Conservation (phyloP, 2,797 vertebrate species). For the Nasua narica region DNA sequence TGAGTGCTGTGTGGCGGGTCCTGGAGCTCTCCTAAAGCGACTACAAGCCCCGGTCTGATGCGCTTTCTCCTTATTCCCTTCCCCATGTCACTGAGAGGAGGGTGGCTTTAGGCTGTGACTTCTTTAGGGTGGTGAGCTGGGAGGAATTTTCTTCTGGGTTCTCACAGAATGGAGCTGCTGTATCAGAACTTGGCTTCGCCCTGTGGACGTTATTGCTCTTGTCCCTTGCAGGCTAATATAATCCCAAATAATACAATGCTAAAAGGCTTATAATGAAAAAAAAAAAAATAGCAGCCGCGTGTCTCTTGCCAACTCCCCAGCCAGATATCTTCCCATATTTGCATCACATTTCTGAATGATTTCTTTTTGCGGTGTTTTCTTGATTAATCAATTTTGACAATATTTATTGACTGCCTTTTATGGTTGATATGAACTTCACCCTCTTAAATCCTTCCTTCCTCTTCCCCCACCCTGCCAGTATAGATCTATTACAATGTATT, state of each 20-base stretch:
- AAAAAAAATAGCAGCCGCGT: not conserved
- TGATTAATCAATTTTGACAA: not conserved
- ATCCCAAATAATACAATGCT: not conserved
- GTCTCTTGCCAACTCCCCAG: not conserved
- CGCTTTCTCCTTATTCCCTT: not conserved
- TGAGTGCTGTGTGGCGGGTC: not conserved
- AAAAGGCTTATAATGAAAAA: not conserved
- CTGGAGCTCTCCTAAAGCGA: not conserved
- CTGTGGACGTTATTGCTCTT: not conserved
- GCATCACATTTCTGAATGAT: not conserved
- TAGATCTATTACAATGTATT: not conserved
- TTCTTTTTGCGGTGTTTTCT: not conserved
- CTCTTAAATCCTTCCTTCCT: not conserved
- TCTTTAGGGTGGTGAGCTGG: not conserved
- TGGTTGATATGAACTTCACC: not conserved
- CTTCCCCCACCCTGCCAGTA: not conserved
- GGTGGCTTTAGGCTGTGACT: not conserved
- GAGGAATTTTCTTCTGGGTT: not conserved
- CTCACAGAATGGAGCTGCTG: not conserved
- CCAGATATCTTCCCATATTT: not conserved
- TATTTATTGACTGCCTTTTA: not conserved
- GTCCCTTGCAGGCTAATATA: not conserved
- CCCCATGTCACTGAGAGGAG: not conserved
- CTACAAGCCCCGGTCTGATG: too few relatives aligned
- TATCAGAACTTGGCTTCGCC: accelerated